phyloP scores from a whole-genome alignment of 2,888 invertebrate species.

The Diachrysia chrysitis region DNA sequence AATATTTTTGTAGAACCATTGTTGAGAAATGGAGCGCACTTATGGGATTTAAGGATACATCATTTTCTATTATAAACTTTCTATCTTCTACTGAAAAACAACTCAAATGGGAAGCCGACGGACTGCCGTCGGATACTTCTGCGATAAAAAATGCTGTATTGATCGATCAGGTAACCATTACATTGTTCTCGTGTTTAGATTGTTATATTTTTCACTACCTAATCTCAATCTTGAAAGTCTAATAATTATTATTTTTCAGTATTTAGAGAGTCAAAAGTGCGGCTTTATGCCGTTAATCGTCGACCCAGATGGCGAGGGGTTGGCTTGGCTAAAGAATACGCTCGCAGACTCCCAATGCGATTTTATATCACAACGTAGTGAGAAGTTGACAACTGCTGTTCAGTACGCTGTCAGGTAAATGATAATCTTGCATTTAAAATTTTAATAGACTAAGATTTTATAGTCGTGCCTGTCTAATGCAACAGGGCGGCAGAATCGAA shows the following conservation, averaged over 20 bases:
- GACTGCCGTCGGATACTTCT: constrained; percentile 93
- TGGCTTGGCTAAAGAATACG: constrained; percentile 94
- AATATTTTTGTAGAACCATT: constrained; percentile 76
- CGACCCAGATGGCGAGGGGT: constrained; percentile 96
- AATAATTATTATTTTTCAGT: constrained; percentile 62
- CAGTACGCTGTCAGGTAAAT: constrained; percentile 92
- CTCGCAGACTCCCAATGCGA: constrained; percentile 91
- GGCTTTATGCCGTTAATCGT: constrained; percentile 94
- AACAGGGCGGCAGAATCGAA: no score
- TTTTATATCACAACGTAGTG: constrained; percentile 93
- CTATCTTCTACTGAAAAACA: constrained; percentile 89
- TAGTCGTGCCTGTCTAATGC: no score
- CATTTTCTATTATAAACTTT: constrained; percentile 82
- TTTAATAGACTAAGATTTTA: no score
- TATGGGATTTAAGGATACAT: constrained; percentile 77
- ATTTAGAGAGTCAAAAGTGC: constrained; percentile 76
- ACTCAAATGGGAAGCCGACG: constrained; percentile 95
- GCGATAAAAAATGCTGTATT: constrained; percentile 95
- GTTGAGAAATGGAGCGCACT: constrained; percentile 85
- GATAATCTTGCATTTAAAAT: neutral
- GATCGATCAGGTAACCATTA: constrained; percentile 90
- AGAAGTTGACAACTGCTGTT: constrained; percentile 92
- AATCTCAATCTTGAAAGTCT: no score
- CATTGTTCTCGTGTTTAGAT: constrained; percentile 9
- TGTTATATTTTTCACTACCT: no score